A percentile compares a stretch with the other conserved stretches of the same genome.
These are phyloP conservation scores for Lerista edwardsae DNA, from an alignment of 2,797 vertebrate genomes.

Conservation along the genomic window DNA sequence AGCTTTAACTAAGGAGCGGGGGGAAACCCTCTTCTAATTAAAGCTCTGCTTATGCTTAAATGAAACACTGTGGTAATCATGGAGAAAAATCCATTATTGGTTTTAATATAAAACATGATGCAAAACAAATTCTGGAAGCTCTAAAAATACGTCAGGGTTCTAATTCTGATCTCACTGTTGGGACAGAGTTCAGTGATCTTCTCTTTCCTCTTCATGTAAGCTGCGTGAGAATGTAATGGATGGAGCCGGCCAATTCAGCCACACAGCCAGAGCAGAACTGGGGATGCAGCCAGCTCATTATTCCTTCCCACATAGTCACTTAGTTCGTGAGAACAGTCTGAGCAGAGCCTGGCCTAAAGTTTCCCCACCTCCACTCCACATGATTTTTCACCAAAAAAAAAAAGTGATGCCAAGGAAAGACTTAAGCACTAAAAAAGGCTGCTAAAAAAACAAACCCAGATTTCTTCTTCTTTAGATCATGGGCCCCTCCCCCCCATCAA, in stretches of 20 bases:
- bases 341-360: conserved; percentile 11
- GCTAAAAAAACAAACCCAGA: background rate
- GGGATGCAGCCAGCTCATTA: conserved; percentile 45
- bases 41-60: conserved; percentile 57
- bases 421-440: background rate
- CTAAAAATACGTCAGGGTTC: conserved; percentile 35
- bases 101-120: conserved; percentile 64
- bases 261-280: conserved; percentile 46
- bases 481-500: background rate
- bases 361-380: conserved; percentile 12
- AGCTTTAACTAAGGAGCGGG: conserved; percentile 34
- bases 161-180: conserved; percentile 53
- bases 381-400: conserved; percentile 43
- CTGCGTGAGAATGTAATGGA: conserved; percentile 57
- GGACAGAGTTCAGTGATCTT: conserved; percentile 58
- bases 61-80: conserved; percentile 55
- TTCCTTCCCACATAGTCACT: conserved; percentile 42
- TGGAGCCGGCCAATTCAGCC: conserved; percentile 44
- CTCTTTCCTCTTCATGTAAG: conserved; percentile 54
- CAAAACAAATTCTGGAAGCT: conserved; percentile 55
- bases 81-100: conserved; percentile 50
- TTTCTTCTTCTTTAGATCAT: conserved; percentile 5
- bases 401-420: conserved; percentile 36
- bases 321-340: conserved; percentile 51
- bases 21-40: conserved; percentile 40